Percentiles rank a stretch among this genome's conserved stretches.
These are phyloP conservation scores for Tetraneura akinire DNA, from an alignment of 1,140 invertebrate genomes.

Conservation along the genomic window DNA sequence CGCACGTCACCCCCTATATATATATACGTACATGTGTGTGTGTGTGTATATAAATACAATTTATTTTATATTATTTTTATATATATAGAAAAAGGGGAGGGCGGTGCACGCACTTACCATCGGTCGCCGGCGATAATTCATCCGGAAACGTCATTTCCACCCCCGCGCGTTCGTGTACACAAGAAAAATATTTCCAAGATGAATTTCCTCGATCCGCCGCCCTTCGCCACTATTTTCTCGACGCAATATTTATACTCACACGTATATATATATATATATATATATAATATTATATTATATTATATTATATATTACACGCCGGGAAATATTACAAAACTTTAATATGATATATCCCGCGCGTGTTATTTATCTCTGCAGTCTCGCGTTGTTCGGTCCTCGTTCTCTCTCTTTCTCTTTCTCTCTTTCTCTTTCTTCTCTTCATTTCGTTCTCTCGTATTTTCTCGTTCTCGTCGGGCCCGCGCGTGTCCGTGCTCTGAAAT, in stretches of 20 bases:
- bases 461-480: too few relatives aligned
- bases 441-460: too few relatives aligned
- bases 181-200: constrained; percentile 51
- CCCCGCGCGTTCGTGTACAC: constrained; percentile 2
- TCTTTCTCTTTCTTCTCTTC: too few relatives aligned
- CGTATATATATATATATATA: not conserved
- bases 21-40: not conserved
- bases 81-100: not conserved
- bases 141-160: constrained; percentile 43
- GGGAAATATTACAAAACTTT: constrained; percentile 50
- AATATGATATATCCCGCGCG: constrained; percentile 49
- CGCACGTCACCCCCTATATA: not conserved
- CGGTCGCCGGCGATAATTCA: constrained; percentile 49
- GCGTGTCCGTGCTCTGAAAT: constrained; percentile 49
- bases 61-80: too few relatives aligned
- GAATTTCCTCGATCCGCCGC: constrained; percentile 37
- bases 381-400: constrained; percentile 21
- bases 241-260: too few relatives aligned
- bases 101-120: constrained; percentile 29
- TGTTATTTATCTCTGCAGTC: constrained; percentile 44
- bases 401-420: too few relatives aligned
- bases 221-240: not conserved
- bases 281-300: too few relatives aligned
- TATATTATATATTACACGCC: constrained; percentile 25
- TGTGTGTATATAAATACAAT: not conserved